These are phyloP conservation scores for Chaetophractus vellerosus DNA, from an alignment of 2,797 vertebrate genomes.

Conservation along the genomic window DNA sequence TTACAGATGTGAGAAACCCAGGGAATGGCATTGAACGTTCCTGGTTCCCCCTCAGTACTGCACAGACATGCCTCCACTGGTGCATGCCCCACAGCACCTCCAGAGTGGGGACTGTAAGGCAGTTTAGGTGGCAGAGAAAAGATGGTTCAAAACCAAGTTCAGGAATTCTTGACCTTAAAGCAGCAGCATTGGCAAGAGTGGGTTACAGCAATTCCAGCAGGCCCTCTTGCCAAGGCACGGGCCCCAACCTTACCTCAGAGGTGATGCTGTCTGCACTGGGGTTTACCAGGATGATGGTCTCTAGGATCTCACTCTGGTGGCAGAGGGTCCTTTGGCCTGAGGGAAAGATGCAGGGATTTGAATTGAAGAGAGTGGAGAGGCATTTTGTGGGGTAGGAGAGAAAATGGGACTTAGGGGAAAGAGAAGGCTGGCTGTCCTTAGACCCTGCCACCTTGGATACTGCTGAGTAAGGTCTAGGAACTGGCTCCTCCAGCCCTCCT, in stretches of 20 bases:
- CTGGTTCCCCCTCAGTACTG: background rate
- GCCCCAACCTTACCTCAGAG: slow-evolving; percentile 92
- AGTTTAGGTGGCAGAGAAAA: background rate
- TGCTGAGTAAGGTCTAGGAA: background rate
- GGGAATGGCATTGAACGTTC: background rate
- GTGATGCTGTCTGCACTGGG: slow-evolving; percentile 93
- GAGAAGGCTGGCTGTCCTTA: background rate
- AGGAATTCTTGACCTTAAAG: background rate
- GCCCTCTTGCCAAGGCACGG: background rate
- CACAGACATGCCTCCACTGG: background rate
- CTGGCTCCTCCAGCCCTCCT: background rate
- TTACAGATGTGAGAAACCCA: slow-evolving; percentile 38
- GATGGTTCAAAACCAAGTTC: background rate
- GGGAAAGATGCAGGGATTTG: slow-evolving; percentile 76
- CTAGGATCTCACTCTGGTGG: slow-evolving; percentile 94
- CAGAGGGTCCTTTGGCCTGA: slow-evolving; percentile 96
- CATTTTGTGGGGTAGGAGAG: background rate
- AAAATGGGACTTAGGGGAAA: background rate
- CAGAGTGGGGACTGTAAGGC: background rate
- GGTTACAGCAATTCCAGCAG: background rate
- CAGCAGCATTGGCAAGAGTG: background rate
- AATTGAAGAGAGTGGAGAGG: slow-evolving; percentile 50
- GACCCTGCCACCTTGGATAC: background rate
- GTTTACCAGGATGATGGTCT: slow-evolving; percentile 96
- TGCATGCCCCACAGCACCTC: background rate